Percentiles rank a stretch among this genome's conserved stretches.
phyloP scores from a whole-genome alignment of 2,888 invertebrate genomes.

The Pasiphila rectangulata region DNA sequence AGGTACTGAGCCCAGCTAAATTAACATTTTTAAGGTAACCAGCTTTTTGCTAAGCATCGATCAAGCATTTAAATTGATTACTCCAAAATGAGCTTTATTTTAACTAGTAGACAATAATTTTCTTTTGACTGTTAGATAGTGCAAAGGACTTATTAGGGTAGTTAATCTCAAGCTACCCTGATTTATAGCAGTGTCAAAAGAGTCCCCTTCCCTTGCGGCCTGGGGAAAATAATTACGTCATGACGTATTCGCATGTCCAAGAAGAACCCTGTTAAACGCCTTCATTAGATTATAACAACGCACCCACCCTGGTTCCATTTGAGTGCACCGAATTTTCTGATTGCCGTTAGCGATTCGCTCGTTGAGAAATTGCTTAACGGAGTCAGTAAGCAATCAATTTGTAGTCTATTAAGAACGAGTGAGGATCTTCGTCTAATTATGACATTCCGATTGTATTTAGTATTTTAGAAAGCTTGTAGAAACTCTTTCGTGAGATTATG shows the following conservation, averaged over 20 bases:
- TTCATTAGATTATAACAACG: constrained; percentile 50
- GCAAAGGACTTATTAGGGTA: constrained; percentile 47
- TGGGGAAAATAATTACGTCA: constrained; percentile 57
- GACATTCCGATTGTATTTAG: too few species aligned
- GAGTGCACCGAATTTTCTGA: constrained; percentile 20
- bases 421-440: too few species aligned
- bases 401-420: too few species aligned
- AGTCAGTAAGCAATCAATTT: constrained; percentile 16
- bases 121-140: too few species aligned
- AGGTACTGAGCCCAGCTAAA: constrained; percentile 7
- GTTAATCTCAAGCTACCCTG: constrained; percentile 53
- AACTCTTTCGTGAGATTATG: background rate
- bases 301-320: constrained; percentile 45
- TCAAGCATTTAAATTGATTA: too few species aligned
- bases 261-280: constrained; percentile 46
- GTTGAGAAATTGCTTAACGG: constrained; percentile 16
- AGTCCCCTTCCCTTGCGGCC: constrained; percentile 47
- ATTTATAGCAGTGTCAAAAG: constrained; percentile 55
- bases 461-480: constrained; percentile 22
- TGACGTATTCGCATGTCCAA: constrained; percentile 41
- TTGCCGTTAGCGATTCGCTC: constrained; percentile 19
- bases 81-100: too few species aligned
- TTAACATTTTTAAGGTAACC: constrained; percentile 6
- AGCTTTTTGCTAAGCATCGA: constrained; percentile 6
- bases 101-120: too few species aligned